These are phyloP conservation scores for Trematocara nigrifrons DNA, from an alignment of 2,113 vertebrate genomes.

Conservation along the genomic window DNA sequence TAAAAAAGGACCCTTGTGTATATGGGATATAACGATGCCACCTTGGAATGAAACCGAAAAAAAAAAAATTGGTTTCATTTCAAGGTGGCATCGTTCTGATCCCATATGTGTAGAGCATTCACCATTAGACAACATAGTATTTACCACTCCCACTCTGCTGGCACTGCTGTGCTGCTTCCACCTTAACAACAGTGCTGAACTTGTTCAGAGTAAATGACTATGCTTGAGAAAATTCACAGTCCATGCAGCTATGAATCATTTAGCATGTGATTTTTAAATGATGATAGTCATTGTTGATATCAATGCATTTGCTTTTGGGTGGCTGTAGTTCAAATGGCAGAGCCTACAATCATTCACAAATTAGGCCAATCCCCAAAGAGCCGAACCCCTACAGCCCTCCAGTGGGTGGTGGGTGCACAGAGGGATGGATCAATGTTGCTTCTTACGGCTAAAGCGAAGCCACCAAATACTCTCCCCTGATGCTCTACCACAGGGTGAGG, in stretches of 20 bases:
- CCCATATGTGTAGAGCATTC: not conserved
- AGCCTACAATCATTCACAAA: not conserved
- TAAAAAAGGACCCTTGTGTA: not conserved
- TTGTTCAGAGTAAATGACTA: not conserved
- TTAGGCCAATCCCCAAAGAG: not conserved
- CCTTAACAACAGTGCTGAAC: not conserved
- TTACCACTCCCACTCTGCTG: not conserved
- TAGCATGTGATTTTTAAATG: not conserved
- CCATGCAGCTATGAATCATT: not conserved
- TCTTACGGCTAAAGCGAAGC: not conserved
- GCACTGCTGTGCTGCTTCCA: not conserved
- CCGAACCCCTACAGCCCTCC: not conserved
- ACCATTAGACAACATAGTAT: not conserved
- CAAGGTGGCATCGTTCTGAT: fast-evolving
- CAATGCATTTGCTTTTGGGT: not conserved
- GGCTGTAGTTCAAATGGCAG: not conserved
- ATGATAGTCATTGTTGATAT: not conserved
- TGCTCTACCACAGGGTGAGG: not conserved
- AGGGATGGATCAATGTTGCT: not conserved
- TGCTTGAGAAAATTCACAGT: not conserved
- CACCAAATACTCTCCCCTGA: not conserved
- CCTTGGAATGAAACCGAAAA: not conserved
- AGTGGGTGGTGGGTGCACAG: not conserved
- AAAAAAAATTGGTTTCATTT: fast-evolving
- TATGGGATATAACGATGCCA: not conserved